Base-by-base conservation (phyloP, 2,797 vertebrate species). In the Telmatherina bonti region DNA sequence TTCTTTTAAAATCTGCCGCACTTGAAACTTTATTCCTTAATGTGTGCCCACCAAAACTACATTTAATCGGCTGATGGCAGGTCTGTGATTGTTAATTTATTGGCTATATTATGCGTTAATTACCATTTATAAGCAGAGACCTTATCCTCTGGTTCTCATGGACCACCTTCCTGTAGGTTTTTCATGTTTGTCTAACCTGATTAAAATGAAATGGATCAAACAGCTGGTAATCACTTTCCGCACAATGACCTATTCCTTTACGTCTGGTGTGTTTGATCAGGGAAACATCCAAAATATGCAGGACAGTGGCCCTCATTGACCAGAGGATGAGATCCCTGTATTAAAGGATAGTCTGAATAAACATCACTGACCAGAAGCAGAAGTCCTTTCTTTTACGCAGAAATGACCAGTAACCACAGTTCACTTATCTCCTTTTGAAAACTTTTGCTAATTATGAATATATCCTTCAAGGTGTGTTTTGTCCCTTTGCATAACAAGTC, bases 391-490 rank as follows among this genome's bases (percentile, higher is more conserved):
- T 43, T 43, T 16, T 43, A 6, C 18, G 38, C 38, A 41, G 38
- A 16, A 1, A 5, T 5, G 0, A 18, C 41, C 16, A 43, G 7
- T 43, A 43, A 20, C 18, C 18, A 43, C 41, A 20, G 18, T 18
- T 20, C 36, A 41, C 15, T 43, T 8, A 9, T n/a, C 43, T 45
- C 18, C 43, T 45, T n/a, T n/a, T n/a, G 8, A 7, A 41, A 43
- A 43, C 41, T 43, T 43, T 18, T 7, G 41, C 41, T 43, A 36
- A 26, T 52, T 79, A 75, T 83, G 78, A 75, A 84, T 68, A 62
- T 22, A 83, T 74, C 56, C 35, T 75, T 49, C 7, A 61, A 84
- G 45, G 35, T 63, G 30, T 2, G 4, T 45, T 49, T 53, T 33
- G 67, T 72, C 67, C 45, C 52, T 49, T 54, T 62, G 35, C 35